Evolutionary conservation across 2,888 invertebrate genomes (phyloP).

Genomic region (Pristionchus mayeri): DNA sequence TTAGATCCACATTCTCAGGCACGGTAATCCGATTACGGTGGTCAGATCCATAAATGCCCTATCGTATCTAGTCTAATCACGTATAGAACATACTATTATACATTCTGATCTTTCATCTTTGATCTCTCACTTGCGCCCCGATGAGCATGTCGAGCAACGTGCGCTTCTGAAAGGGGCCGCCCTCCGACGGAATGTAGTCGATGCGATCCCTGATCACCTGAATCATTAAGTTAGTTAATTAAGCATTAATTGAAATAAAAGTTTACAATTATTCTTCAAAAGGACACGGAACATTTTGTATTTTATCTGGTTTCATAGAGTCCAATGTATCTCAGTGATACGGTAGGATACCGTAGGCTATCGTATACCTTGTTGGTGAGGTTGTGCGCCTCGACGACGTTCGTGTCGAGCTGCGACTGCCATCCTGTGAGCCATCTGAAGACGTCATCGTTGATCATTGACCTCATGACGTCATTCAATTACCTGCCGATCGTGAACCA

Average conservation of each 20-base stretch:
- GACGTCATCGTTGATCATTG: not conserved
- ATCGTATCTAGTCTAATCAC: no score
- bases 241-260: no score
- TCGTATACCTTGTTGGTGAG: constrained; percentile 16
- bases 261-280: no score
- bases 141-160: constrained; percentile 44
- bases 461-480: not conserved
- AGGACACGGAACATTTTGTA: no score
- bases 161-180: not conserved
- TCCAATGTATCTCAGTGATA: not conserved
- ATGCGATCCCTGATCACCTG: constrained; percentile 44
- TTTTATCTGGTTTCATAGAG: no score
- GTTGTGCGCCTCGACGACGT: not conserved
- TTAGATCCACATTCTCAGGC: constrained; percentile 55
- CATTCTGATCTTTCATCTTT: no score
- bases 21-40: not conserved
- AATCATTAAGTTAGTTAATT: not conserved
- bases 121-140: not conserved
- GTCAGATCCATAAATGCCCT: not conserved
- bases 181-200: not conserved
- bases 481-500: not conserved
- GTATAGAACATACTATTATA: no score
- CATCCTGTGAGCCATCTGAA: constrained; percentile 22
- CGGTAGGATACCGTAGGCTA: not conserved
- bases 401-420: not conserved